Evolutionary conservation across 2,113 vertebrate genomes (phyloP), one percentile per base, ranked within the genome.

Genomic region (Cololabis saira): DNA sequence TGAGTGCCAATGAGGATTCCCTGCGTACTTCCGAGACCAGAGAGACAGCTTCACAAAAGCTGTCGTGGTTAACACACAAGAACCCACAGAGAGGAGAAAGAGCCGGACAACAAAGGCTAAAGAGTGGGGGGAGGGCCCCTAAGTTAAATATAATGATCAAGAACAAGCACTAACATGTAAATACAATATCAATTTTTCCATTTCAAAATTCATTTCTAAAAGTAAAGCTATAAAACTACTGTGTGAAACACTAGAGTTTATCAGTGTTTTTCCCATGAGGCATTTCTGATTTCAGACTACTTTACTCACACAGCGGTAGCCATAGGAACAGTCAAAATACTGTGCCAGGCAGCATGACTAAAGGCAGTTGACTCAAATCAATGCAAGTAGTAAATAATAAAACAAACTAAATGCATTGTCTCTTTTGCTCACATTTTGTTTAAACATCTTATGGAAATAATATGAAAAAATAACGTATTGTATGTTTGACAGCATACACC

Each of bases 11-110:
- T 90, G 87, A 87, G 83, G 79, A 81, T 61, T 87, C 85, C 80
- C 84, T 84, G 83, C 87, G 85, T 89, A 87, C 85, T 86, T 91
- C 88, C 76, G 71, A 90, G 88, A 79, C 72, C 49, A 49, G 83
- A 67, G 82, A 90, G 91, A 91, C 87, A 86, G 78, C 65, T 66
- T 67, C 77, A 93, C 86, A 90, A 92, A 90, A 86, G 90, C 85
- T 87, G 83, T 86, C 88, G 87, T 80, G 87, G 74, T 87, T 85
- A 87, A 91, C 88, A 86, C 83, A 86, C 87, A 88, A 72, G 50
- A 56, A 84, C 75, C 80, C 79, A 76, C 69, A 80, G 83, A 59
- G 75, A 79, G 73, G 19, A 76, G 65, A 65, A 63, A 61, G 44
- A 80, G 18, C 22, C 67, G 70, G 81, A 80, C 71, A 73, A 77